Conservation (phyloP, 2,797 vertebrate genomes). For the Calcarius lapponicus region DNA sequence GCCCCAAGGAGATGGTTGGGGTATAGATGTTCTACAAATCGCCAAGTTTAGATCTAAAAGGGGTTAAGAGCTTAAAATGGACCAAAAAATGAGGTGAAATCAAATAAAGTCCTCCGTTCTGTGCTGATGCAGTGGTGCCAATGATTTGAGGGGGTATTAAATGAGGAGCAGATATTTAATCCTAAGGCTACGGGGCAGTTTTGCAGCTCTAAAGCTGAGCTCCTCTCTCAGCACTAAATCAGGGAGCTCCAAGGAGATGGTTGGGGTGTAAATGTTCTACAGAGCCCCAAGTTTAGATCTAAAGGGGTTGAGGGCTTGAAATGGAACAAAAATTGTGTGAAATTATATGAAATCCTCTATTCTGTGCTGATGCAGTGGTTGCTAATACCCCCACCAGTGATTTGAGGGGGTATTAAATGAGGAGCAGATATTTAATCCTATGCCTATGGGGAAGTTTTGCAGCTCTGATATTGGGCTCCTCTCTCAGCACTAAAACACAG, state of each 20-base stretch:
- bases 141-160: background rate
- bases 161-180: background rate
- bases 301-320: background rate
- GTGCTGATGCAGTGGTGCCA: conserved; percentile 66
- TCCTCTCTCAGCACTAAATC: background rate
- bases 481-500: background rate
- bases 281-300: background rate
- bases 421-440: background rate
- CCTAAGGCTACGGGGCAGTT: background rate
- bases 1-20: background rate
- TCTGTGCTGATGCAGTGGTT: conserved; percentile 62
- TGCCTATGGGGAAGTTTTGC: background rate
- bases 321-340: background rate
- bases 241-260: background rate
- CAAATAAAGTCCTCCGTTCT: background rate
- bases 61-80: conserved; percentile 26
- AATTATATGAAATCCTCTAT: background rate
- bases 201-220: background rate
- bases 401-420: background rate
- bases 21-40: accelerated
- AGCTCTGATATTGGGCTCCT: background rate
- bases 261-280: accelerated
- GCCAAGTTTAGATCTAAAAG: background rate
- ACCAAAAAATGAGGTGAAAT: background rate
- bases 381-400: no score